These are phyloP conservation scores for Catharus fuscescens DNA, from an alignment of 2,113 vertebrate genomes.

Conservation along the genomic window DNA sequence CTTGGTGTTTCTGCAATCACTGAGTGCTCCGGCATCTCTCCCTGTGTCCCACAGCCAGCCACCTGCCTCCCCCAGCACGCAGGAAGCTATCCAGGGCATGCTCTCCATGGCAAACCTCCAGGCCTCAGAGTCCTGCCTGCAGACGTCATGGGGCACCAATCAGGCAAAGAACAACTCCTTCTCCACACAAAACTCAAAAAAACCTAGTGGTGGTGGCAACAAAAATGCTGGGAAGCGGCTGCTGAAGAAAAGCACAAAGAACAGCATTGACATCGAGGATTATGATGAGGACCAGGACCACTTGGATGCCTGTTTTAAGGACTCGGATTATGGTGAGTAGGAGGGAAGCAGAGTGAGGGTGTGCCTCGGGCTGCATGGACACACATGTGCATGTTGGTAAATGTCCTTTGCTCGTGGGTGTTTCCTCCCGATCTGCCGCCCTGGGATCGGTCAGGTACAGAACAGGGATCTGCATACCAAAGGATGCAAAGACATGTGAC, in stretches of 20 bases:
- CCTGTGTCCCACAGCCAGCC: conserved; percentile 85
- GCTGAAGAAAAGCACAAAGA: conserved; percentile 89
- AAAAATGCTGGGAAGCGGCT: conserved; percentile 84
- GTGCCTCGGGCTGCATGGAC: neutral
- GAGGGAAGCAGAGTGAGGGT: neutral
- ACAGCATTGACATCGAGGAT: conserved; percentile 86
- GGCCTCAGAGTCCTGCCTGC: conserved; percentile 92
- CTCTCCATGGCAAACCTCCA: conserved; percentile 98
- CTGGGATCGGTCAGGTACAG: fast-evolving
- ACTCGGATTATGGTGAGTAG: conserved; percentile 91
- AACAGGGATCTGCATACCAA: neutral
- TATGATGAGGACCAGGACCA: conserved; percentile 97
- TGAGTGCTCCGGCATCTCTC: conserved; percentile 5
- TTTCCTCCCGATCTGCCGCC: neutral
- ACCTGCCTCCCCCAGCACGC: conserved; percentile 97
- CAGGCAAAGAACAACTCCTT: conserved; percentile 87
- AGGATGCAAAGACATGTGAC: neutral
- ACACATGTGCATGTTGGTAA: neutral
- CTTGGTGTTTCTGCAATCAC: neutral
- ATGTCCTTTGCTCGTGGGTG: fast-evolving
- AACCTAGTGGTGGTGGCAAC: conserved; percentile 71
- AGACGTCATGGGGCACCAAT: conserved; percentile 86
- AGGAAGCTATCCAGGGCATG: conserved; percentile 99
- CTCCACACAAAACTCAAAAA: conserved; percentile 79
- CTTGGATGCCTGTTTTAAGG: conserved; percentile 96